Evolutionary conservation across 2,888 invertebrate species (phyloP).

Genomic region (Diarsia rubi): DNA sequence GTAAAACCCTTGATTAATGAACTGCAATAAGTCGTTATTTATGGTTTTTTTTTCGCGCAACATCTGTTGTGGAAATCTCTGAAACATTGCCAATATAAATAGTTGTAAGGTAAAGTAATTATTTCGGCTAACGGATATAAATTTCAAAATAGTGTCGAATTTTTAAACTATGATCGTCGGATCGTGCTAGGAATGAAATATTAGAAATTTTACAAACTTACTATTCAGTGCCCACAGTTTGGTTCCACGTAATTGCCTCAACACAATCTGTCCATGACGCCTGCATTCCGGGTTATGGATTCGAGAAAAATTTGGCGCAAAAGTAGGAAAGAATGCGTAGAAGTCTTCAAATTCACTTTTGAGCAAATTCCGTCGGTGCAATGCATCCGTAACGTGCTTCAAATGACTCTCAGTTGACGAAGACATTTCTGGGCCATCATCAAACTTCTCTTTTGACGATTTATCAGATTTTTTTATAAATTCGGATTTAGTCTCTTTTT

Average conservation of each 20-base stretch:
- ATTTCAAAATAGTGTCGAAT: slow-evolving; percentile 57
- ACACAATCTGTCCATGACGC: slow-evolving; percentile 93
- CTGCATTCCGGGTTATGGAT: slow-evolving; percentile 92
- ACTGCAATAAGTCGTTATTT: slow-evolving; percentile 66
- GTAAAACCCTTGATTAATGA: slow-evolving; percentile 60
- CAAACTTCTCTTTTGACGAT: slow-evolving; percentile 65
- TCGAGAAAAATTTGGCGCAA: slow-evolving; percentile 93
- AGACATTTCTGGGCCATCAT: slow-evolving; percentile 70
- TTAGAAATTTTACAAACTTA: slow-evolving; percentile 82
- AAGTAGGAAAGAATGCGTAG: slow-evolving; percentile 92
- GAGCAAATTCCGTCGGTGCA: slow-evolving; percentile 84
- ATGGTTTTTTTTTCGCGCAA: slow-evolving; percentile 73
- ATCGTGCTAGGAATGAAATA: slow-evolving; percentile 42
- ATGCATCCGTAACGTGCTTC: slow-evolving; percentile 83
- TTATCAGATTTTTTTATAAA: slow-evolving; percentile 61
- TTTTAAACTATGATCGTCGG: slow-evolving; percentile 42
- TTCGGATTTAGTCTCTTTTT: slow-evolving; percentile 65
- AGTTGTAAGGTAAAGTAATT: slow-evolving; percentile 69
- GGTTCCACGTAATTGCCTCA: slow-evolving; percentile 92
- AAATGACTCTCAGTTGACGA: slow-evolving; percentile 75
- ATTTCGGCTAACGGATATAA: slow-evolving; percentile 62
- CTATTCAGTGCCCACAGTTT: slow-evolving; percentile 94
- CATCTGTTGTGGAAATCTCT: slow-evolving; percentile 79
- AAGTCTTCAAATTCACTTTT: slow-evolving; percentile 91
- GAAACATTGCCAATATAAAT: slow-evolving; percentile 80